Percentiles rank a stretch among this genome's conserved stretches.
Conservation (phyloP, 2,888 invertebrate genomes). For the Nematopogon swammerdamellus region DNA sequence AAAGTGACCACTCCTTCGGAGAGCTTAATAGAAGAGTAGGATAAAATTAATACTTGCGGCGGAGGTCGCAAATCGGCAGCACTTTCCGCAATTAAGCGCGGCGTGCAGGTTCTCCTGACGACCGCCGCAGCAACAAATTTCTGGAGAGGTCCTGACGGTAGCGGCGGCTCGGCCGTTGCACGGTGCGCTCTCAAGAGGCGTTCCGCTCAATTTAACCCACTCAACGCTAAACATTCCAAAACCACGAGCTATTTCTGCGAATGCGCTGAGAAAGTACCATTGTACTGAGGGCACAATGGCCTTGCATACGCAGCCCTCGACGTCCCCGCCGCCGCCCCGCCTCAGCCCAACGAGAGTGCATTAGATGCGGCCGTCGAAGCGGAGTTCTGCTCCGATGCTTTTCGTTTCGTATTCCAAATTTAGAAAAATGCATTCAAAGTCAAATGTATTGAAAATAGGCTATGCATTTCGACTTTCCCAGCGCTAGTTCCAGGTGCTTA, state of each 20-base stretch:
- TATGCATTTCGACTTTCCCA: too few relatives aligned
- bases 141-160: too few relatives aligned
- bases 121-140: too few relatives aligned
- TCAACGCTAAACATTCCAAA: conserved; percentile 12
- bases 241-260: neutral
- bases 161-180: too few relatives aligned
- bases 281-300: neutral
- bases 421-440: neutral
- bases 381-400: neutral
- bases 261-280: neutral
- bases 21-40: neutral
- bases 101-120: too few relatives aligned
- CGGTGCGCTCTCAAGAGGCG: too few relatives aligned
- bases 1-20: conserved; percentile 28
- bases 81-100: neutral
- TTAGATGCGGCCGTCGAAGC: too few relatives aligned
- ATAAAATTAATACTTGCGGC: neutral
- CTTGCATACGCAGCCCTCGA: neutral
- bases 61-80: neutral
- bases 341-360: neutral
- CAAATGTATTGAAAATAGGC: too few relatives aligned
- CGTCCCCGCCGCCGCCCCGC: too few relatives aligned
- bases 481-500: too few relatives aligned
- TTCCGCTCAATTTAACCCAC: conserved; percentile 47
- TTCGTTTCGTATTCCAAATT: neutral